Conservation (phyloP, 2,888 invertebrate genomes). For the Timema cristinae region DNA sequence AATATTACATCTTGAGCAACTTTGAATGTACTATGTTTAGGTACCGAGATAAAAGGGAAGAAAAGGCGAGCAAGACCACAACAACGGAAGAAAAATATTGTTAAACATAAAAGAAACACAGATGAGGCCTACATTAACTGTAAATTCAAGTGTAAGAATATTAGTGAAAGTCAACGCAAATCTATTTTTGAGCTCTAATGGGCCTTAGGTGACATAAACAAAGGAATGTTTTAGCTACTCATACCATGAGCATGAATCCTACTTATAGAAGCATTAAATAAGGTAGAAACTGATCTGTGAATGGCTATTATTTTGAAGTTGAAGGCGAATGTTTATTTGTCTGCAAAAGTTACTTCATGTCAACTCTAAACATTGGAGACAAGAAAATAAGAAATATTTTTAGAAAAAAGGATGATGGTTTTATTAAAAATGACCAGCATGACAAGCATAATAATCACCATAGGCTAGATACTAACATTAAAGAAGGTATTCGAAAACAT, state of each 20-base stretch:
- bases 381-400: slow-evolving; percentile 25
- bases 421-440: slow-evolving; percentile 30
- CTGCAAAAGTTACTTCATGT: slow-evolving; percentile 30
- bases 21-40: no score
- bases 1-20: no score
- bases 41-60: no score
- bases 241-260: slow-evolving; percentile 15
- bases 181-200: background rate
- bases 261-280: background rate
- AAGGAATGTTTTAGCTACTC: background rate
- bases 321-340: slow-evolving; percentile 21
- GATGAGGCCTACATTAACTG: no score
- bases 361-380: slow-evolving; percentile 28
- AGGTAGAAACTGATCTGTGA: slow-evolving; percentile 12
- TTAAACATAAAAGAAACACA: no score
- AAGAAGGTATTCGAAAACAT: slow-evolving; percentile 31
- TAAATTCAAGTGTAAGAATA: no score
- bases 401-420: slow-evolving; percentile 13
- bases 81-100: no score
- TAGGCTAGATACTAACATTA: slow-evolving; percentile 23
- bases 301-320: slow-evolving; percentile 29
- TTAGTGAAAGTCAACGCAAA: no score
- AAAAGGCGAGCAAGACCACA: no score
- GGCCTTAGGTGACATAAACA: slow-evolving; percentile 5
- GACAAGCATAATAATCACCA: slow-evolving; percentile 31